These are phyloP conservation scores for Mechanitis mazaeus DNA, from an alignment of 2,888 invertebrate genomes.

Conservation along the genomic window DNA sequence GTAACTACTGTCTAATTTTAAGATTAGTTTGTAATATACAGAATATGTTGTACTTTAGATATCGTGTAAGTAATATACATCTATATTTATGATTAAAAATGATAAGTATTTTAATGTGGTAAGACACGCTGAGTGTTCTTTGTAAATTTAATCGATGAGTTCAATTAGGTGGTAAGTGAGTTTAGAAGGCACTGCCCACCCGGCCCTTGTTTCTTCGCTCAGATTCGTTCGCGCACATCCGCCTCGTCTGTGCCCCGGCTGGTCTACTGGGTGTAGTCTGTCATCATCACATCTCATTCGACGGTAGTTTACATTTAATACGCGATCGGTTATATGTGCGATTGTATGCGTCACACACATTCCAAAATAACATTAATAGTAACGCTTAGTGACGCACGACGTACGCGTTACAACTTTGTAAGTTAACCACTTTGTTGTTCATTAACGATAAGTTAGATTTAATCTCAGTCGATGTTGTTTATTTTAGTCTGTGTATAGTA, in stretches of 20 bases:
- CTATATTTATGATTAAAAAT: slow-evolving; percentile 69
- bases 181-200: slow-evolving; percentile 19
- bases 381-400: slow-evolving; percentile 57
- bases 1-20: slow-evolving; percentile 63
- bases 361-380: slow-evolving; percentile 68
- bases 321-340: slow-evolving; percentile 38
- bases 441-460: slow-evolving; percentile 74
- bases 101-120: slow-evolving; percentile 63
- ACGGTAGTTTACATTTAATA: slow-evolving; percentile 30
- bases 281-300: slow-evolving; percentile 34
- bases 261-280: neutral
- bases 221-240: slow-evolving; percentile 51
- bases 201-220: slow-evolving; percentile 64
- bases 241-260: slow-evolving; percentile 8
- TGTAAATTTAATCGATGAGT: slow-evolving; percentile 71
- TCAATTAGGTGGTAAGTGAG: slow-evolving; percentile 56
- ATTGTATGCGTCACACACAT: slow-evolving; percentile 66
- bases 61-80: slow-evolving; percentile 57
- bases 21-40: slow-evolving; percentile 61
- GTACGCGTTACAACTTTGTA: slow-evolving; percentile 59
- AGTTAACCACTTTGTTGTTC: slow-evolving; percentile 76
- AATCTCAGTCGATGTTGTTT: slow-evolving; percentile 73
- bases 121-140: slow-evolving; percentile 65
- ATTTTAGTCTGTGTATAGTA: slow-evolving; percentile 73
- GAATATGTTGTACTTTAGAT: slow-evolving; percentile 58